Evolutionary conservation across 2,888 invertebrate genomes (phyloP).

Genomic region (Heliconius charithonia): DNA sequence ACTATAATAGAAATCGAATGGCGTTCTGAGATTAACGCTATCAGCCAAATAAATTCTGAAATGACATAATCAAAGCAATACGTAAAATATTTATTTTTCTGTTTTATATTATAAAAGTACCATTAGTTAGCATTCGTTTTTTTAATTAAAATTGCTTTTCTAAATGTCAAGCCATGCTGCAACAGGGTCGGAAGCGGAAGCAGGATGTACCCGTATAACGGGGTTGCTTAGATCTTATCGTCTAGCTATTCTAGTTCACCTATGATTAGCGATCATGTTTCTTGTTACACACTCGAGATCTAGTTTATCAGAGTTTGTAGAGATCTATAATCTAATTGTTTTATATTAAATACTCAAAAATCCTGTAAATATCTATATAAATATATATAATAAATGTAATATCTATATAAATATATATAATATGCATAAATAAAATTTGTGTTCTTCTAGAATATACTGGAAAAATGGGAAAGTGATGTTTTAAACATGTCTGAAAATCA

Average conservation of each 20-base stretch:
- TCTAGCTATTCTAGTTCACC: background rate
- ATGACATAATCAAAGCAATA: no score
- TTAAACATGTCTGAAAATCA: conserved; percentile 62
- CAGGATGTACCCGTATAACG: background rate
- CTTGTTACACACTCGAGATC: background rate
- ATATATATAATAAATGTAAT: no score
- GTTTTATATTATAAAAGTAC: no score
- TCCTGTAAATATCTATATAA: background rate
- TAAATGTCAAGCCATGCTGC: no score
- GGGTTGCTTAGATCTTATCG: background rate
- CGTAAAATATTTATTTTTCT: no score
- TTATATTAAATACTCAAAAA: background rate
- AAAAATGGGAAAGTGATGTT: conserved; percentile 69
- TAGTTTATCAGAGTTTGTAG: background rate
- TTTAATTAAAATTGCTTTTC: no score
- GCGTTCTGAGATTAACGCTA: no score
- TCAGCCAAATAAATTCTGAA: no score
- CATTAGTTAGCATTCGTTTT: no score
- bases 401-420: no score
- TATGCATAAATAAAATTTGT: background rate
- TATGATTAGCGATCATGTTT: background rate
- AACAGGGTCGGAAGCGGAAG: background rate
- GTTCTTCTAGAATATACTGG: conserved; percentile 57
- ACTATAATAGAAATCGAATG: no score
- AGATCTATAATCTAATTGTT: background rate